A percentile compares a stretch with the other conserved stretches of the same genome.
Evolutionary conservation across 2,797 vertebrate genomes (phyloP).

Genomic region (Manis javanica): DNA sequence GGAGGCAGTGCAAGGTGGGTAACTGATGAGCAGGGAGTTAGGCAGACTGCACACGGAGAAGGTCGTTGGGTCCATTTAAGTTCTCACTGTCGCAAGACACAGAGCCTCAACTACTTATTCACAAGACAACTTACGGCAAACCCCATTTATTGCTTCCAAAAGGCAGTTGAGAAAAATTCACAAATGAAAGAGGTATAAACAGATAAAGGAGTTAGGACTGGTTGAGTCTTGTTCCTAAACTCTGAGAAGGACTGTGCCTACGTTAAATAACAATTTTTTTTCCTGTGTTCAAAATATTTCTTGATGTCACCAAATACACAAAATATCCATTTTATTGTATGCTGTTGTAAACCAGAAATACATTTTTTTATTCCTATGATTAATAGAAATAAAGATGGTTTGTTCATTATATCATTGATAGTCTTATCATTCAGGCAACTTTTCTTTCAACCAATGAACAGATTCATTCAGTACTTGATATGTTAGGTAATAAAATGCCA

Average conservation of each 20-base stretch:
- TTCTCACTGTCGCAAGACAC: background rate
- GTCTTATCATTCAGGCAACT: constrained; percentile 12
- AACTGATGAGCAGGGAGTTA: background rate
- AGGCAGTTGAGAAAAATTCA: background rate
- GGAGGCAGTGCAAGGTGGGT: accelerated
- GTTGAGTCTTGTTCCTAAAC: background rate
- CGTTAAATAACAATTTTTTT: background rate
- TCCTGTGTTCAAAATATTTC: background rate
- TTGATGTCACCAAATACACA: background rate
- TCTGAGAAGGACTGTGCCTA: background rate
- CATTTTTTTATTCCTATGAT: background rate
- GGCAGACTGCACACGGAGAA: too few species aligned
- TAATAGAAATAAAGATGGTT: background rate
- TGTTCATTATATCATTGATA: background rate
- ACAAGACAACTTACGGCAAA: background rate
- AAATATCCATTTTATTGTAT: background rate
- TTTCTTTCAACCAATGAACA: background rate
- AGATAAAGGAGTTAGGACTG: background rate
- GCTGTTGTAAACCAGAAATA: background rate
- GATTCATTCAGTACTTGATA: background rate
- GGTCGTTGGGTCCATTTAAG: too few species aligned
- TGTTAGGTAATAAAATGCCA: background rate
- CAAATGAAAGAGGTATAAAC: background rate
- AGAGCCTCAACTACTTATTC: background rate
- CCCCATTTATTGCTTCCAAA: background rate